These are phyloP conservation scores for Eristalis tenax DNA, from an alignment of 2,888 invertebrate genomes.

Conservation along the genomic window DNA sequence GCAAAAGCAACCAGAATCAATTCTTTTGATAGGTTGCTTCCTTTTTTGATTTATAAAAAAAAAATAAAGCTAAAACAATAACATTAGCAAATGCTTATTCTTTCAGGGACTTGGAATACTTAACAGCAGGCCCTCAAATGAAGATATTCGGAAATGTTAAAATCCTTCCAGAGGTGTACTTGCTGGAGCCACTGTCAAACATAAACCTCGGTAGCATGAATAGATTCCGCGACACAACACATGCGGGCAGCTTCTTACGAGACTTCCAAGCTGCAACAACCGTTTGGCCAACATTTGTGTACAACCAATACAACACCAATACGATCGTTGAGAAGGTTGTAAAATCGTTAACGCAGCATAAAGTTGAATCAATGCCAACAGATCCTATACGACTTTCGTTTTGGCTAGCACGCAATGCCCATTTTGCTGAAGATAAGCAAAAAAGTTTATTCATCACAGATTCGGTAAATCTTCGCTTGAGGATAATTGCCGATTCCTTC, in stretches of 20 bases:
- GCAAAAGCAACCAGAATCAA: too few species aligned
- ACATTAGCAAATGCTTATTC: neutral
- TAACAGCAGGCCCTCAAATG: constrained; percentile 77
- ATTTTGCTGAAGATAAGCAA: constrained; percentile 85
- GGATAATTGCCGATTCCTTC: constrained; percentile 78
- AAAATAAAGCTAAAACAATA: too few species aligned
- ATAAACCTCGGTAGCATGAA: constrained; percentile 82
- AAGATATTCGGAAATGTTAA: constrained; percentile 84
- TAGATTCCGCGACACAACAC: constrained; percentile 80
- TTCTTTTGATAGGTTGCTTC: too few species aligned
- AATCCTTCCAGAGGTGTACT: constrained; percentile 86
- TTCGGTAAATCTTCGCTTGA: constrained; percentile 86
- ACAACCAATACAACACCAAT: constrained; percentile 84
- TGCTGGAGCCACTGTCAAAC: constrained; percentile 83
- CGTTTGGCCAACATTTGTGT: constrained; percentile 86
- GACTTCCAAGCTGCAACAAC: constrained; percentile 83
- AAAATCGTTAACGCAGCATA: constrained; percentile 77
- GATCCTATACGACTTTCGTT: constrained; percentile 88
- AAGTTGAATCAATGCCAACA: constrained; percentile 83
- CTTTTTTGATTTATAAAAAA: too few species aligned
- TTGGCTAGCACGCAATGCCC: constrained; percentile 90
- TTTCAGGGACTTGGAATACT: constrained; percentile 77
- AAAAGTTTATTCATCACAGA: constrained; percentile 85
- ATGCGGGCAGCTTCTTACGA: constrained; percentile 76
- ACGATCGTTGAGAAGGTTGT: constrained; percentile 80